These are phyloP conservation scores for Lophius piscatorius DNA, from an alignment of 2,113 vertebrate species.

Conservation along the genomic window DNA sequence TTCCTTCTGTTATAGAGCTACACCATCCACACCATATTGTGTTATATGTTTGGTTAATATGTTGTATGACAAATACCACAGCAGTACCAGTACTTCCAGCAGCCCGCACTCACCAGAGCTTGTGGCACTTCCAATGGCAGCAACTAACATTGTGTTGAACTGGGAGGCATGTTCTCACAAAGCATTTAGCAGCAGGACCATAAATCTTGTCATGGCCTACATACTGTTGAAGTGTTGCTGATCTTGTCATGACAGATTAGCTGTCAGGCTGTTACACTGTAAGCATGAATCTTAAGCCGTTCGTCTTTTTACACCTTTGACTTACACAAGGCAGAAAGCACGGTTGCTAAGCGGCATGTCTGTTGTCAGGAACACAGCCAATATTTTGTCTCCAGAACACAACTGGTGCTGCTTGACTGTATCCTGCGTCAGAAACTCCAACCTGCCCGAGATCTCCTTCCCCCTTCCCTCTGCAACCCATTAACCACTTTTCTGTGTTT, in stretches of 20 bases:
- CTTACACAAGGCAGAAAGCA: slow-evolving; percentile 80
- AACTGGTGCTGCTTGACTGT: slow-evolving; percentile 69
- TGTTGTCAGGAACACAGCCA: slow-evolving; percentile 52
- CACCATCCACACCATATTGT: slow-evolving; percentile 49
- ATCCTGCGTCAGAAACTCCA: slow-evolving; percentile 58
- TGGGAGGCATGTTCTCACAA: slow-evolving; percentile 50
- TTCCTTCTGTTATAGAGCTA: slow-evolving; percentile 42
- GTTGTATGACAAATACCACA: slow-evolving; percentile 42
- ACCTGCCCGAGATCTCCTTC: slow-evolving; percentile 28
- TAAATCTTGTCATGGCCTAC: background rate
- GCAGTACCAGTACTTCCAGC: slow-evolving; percentile 16
- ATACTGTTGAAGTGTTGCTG: slow-evolving; percentile 21
- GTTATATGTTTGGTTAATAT: slow-evolving; percentile 56
- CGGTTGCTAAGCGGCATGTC: slow-evolving; percentile 71
- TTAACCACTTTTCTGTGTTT: slow-evolving; percentile 61
- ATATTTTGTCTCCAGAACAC: slow-evolving; percentile 36
- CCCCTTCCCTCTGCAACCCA: slow-evolving; percentile 47
- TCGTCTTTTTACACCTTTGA: slow-evolving; percentile 58
- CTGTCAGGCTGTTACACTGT: slow-evolving; percentile 13
- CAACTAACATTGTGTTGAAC: slow-evolving; percentile 59
- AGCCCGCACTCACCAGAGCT: slow-evolving; percentile 75
- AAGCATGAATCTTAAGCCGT: slow-evolving; percentile 43
- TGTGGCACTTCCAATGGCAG: slow-evolving; percentile 71
- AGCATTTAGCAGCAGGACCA: slow-evolving; percentile 13
- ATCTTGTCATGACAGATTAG: slow-evolving; percentile 18